These are phyloP conservation scores for Eidolon dupreanum DNA, from an alignment of 2,797 vertebrate genomes.

Conservation along the genomic window DNA sequence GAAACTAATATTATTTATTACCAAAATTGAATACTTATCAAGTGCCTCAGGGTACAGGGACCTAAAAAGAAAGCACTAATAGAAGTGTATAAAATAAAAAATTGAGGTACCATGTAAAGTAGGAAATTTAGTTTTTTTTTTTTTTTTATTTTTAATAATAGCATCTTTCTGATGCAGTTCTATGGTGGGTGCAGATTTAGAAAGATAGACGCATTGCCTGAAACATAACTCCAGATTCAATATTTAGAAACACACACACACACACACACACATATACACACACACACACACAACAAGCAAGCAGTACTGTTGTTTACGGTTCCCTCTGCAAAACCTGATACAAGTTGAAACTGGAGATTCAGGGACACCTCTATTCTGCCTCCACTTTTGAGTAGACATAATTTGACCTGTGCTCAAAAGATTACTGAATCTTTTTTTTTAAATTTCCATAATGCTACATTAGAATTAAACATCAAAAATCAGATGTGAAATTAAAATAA, in stretches of 20 bases:
- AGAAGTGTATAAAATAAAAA: not conserved
- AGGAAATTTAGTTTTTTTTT: not conserved
- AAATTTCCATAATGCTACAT: not conserved
- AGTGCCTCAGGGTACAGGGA: not conserved
- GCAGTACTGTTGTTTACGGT: not conserved
- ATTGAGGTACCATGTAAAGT: constrained; percentile 20
- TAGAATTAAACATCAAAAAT: not conserved
- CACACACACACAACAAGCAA: not conserved
- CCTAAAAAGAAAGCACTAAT: not conserved
- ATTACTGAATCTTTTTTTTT: not conserved
- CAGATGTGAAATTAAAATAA: not conserved
- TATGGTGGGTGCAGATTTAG: not conserved
- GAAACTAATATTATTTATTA: constrained; percentile 55
- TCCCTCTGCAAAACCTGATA: not conserved
- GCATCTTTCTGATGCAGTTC: not conserved
- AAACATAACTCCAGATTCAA: not conserved
- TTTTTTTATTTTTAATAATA: not conserved
- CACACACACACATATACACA: not conserved
- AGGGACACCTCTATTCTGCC: not conserved
- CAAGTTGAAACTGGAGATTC: not conserved
- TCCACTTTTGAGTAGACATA: not conserved
- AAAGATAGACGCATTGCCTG: not conserved
- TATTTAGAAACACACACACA: not conserved
- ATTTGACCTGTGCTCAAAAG: not conserved
- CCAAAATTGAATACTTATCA: constrained; percentile 25